A percentile compares a stretch with the other conserved stretches of the same genome.
Evolutionary conservation across 2,888 invertebrate species (phyloP).

Genomic region (Acleris laterana): DNA sequence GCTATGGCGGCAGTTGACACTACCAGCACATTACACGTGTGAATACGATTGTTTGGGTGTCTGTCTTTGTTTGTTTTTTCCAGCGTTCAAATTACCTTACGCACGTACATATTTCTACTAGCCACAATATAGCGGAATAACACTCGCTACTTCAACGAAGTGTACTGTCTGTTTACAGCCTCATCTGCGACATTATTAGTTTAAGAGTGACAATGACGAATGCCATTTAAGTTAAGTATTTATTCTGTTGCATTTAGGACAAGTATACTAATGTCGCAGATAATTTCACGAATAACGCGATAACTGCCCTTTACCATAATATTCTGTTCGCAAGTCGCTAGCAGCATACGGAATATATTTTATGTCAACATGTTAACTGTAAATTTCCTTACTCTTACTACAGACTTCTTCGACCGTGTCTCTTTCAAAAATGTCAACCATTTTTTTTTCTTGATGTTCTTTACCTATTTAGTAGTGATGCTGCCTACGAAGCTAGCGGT

Average conservation of each 20-base stretch:
- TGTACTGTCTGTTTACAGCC: neutral
- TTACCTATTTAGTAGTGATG: too few relatives aligned
- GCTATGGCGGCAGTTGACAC: too few relatives aligned
- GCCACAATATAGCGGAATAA: too few relatives aligned
- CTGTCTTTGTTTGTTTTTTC: too few relatives aligned
- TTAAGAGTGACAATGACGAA: slow-evolving; percentile 36
- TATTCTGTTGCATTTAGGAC: slow-evolving; percentile 29
- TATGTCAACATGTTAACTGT: slow-evolving; percentile 6
- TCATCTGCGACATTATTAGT: slow-evolving; percentile 28
- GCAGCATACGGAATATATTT: neutral
- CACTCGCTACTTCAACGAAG: neutral
- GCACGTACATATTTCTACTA: too few relatives aligned
- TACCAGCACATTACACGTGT: too few relatives aligned
- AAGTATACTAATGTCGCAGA: slow-evolving; percentile 25
- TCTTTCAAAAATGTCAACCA: too few relatives aligned
- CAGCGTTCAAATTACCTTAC: too few relatives aligned
- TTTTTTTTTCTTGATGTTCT: too few relatives aligned
- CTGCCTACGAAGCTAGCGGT: too few relatives aligned
- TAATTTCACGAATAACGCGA: slow-evolving; percentile 31
- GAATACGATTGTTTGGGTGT: too few relatives aligned
- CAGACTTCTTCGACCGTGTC: too few relatives aligned
- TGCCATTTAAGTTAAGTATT: slow-evolving; percentile 25
- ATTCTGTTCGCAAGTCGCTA: slow-evolving; percentile 11
- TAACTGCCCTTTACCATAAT: slow-evolving; percentile 21
- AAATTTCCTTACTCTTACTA: neutral